phyloP scores from a whole-genome alignment of 2,797 vertebrate genomes.

The Petrocephalus schoutedeni region DNA sequence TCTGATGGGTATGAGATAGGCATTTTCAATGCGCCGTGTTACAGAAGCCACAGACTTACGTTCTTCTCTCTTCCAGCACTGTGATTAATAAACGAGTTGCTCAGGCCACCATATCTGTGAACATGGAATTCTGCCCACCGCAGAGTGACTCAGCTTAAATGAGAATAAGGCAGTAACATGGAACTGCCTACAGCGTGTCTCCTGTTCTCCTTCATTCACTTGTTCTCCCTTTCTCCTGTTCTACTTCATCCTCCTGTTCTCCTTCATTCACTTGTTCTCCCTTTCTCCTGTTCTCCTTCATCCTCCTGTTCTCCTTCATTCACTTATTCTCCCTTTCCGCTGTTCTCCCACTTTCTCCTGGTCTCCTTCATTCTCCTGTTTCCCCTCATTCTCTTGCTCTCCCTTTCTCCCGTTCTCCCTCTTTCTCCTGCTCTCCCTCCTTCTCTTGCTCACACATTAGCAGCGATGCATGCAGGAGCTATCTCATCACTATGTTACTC shows the following conservation, averaged over 20 bases:
- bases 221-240: neutral
- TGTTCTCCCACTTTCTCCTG: neutral
- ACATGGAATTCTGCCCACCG: neutral
- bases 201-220: neutral
- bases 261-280: neutral
- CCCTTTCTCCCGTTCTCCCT: neutral
- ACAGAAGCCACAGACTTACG: neutral
- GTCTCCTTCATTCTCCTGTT: neutral
- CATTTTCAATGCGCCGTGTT: neutral
- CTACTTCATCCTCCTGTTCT: no score
- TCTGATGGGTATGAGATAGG: neutral
- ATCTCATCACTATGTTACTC: conserved; percentile 25
- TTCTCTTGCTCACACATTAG: neutral
- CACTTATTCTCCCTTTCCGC: neutral
- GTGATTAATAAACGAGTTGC: neutral
- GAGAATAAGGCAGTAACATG: neutral
- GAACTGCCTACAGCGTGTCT: neutral
- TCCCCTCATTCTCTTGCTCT: no score
- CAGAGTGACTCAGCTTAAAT: neutral
- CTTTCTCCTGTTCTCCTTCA: neutral
- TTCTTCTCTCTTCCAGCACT: neutral
- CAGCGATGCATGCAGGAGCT: conserved; percentile 14
- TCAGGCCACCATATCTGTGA: neutral
- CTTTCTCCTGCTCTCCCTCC: neutral
- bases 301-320: neutral